Conservation (phyloP, 1,140 invertebrate species). For the Coptotermes formosanus region DNA sequence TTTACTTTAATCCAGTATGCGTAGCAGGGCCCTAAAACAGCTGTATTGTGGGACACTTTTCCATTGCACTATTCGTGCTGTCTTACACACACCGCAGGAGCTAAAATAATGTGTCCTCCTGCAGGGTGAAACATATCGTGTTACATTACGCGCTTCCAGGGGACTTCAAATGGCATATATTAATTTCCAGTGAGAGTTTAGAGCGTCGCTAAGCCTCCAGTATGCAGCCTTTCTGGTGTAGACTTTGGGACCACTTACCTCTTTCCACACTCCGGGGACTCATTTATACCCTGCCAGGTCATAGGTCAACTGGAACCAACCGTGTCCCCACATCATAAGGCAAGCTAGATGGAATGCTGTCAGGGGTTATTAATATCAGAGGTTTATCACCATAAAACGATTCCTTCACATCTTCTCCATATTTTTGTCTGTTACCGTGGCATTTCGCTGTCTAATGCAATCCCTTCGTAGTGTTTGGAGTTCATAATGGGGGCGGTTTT, state of each 20-base stretch:
- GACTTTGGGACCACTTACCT: neutral
- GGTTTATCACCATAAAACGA: neutral
- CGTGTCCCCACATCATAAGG: neutral
- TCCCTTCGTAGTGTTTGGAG: too few relatives aligned
- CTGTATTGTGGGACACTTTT: neutral
- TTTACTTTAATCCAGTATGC: neutral
- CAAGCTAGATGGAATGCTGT: neutral
- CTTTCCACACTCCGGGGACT: neutral
- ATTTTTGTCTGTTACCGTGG: neutral
- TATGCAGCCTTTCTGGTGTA: neutral
- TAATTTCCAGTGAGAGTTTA: neutral
- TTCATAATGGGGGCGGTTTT: too few relatives aligned
- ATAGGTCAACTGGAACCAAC: neutral
- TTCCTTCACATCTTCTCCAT: neutral
- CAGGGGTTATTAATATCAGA: neutral
- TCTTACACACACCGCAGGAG: neutral
- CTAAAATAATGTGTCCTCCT: neutral
- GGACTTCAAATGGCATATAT: slow-evolving; percentile 16
- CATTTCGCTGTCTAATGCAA: too few relatives aligned
- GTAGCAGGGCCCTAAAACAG: neutral
- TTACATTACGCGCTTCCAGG: neutral
- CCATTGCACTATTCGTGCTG: neutral
- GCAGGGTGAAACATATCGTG: neutral
- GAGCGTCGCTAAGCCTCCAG: neutral
- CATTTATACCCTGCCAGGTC: neutral